Percentiles rank a stretch among this genome's conserved stretches.
Conservation (phyloP, 2,113 vertebrate species). For the Pampusana beccarii region DNA sequence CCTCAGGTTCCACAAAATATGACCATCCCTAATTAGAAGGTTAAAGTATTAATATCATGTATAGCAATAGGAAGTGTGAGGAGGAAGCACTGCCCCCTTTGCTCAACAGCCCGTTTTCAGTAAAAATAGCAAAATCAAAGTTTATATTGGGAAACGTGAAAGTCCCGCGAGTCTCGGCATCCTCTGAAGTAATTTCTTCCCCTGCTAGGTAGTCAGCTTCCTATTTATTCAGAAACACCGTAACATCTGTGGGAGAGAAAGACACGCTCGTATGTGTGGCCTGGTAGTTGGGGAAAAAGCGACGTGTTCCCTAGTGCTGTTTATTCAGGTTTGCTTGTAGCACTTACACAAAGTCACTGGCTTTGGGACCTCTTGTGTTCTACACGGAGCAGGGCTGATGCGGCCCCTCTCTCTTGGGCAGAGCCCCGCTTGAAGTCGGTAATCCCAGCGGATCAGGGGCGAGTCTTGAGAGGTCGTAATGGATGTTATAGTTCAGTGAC, state of each 20-base stretch:
- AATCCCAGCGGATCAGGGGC: neutral
- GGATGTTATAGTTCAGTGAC: neutral
- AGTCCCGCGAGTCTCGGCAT: neutral
- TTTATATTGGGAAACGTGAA: neutral
- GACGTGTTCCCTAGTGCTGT: fast-evolving
- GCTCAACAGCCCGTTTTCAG: neutral
- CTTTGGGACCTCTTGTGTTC: neutral
- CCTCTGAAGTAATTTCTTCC: conserved; percentile 48
- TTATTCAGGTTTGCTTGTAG: neutral
- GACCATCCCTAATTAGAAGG: neutral
- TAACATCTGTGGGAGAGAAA: neutral
- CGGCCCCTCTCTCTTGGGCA: neutral
- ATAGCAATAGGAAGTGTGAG: neutral
- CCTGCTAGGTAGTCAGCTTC: neutral
- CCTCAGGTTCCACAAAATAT: conserved; percentile 20
- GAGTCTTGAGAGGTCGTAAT: neutral
- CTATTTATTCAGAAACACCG: conserved; percentile 32
- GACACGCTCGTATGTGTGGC: neutral
- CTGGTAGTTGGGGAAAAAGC: neutral
- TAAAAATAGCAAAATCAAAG: conserved; percentile 19
- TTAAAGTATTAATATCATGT: neutral
- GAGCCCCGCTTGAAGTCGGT: neutral
- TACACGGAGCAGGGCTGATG: neutral
- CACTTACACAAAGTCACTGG: neutral
- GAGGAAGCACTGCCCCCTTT: neutral